phyloP scores from a whole-genome alignment of 2,113 vertebrate species.

The Scophthalmus maximus region DNA sequence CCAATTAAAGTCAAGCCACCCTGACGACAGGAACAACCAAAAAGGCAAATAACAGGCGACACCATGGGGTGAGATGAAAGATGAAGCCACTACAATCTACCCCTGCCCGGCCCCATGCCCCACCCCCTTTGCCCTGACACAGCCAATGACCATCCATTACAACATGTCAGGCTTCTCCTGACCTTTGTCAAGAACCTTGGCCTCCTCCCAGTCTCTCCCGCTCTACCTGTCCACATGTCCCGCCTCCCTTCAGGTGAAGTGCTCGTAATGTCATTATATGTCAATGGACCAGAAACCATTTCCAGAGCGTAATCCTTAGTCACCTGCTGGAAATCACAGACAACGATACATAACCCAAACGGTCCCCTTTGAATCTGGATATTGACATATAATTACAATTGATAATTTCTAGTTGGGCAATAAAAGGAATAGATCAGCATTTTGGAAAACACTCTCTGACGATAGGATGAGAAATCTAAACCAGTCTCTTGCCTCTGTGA shows the following conservation, averaged over 20 bases:
- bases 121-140: conserved; percentile 51
- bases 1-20: conserved; percentile 33
- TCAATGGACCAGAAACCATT: conserved; percentile 82
- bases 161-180: conserved; percentile 68
- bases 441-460: conserved; percentile 16
- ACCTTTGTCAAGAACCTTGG: conserved; percentile 78
- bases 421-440: conserved; percentile 20
- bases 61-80: conserved; percentile 71
- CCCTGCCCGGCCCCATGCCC: conserved; percentile 58
- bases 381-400: conserved; percentile 80
- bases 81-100: conserved; percentile 58
- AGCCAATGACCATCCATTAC: conserved; percentile 62
- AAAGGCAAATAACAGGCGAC: conserved; percentile 39
- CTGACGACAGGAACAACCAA: conserved; percentile 6
- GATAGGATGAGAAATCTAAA: not conserved
- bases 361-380: conserved; percentile 59
- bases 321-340: conserved; percentile 81
- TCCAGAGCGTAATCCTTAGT: conserved; percentile 82
- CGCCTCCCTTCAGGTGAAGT: conserved; percentile 79
- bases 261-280: conserved; percentile 81
- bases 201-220: conserved; percentile 76
- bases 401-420: conserved; percentile 18
- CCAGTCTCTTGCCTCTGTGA: not conserved
- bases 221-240: conserved; percentile 81
- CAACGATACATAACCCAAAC: conserved; percentile 62